Conservation (phyloP, 2,888 invertebrate genomes). For the Galerucella nymphaeae region DNA sequence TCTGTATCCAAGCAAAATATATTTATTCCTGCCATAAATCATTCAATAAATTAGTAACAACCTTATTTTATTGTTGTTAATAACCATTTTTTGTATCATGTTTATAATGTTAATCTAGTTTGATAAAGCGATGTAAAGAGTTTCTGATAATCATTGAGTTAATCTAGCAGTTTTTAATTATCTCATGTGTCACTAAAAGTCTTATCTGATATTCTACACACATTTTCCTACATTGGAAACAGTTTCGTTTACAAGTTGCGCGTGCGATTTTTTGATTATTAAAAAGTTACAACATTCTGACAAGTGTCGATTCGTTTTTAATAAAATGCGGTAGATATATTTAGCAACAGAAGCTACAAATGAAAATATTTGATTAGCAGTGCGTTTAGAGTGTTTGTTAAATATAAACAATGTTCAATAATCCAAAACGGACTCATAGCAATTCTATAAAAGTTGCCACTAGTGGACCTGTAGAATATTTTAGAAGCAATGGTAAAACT, state of each 20-base stretch:
- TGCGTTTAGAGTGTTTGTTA: not conserved
- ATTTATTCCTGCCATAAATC: not conserved
- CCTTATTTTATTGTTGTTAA: not conserved
- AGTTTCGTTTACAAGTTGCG: not conserved
- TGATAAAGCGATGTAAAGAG: conserved; percentile 8
- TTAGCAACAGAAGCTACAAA: too few species aligned
- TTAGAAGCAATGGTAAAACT: conserved; percentile 31
- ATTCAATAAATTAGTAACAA: not conserved
- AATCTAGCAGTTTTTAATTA: conserved; percentile 1
- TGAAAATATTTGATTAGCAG: not conserved
- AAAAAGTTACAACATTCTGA: not conserved
- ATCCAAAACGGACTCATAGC: not conserved
- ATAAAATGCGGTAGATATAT: too few species aligned
- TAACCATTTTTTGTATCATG: conserved; percentile 4
- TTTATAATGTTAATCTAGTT: conserved; percentile 14
- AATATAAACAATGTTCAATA: conserved; percentile 5
- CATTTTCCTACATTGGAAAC: not conserved
- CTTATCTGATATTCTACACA: not conserved
- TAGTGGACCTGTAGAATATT: conserved; percentile 18
- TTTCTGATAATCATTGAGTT: conserved; percentile 11
- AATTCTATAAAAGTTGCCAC: not conserved
- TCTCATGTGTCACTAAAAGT: not conserved
- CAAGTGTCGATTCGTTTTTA: too few species aligned
- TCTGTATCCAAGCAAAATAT: not conserved
- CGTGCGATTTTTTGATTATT: not conserved